Base-by-base conservation (phyloP, 1,140 invertebrate genomes). In the Thrips palmi region DNA sequence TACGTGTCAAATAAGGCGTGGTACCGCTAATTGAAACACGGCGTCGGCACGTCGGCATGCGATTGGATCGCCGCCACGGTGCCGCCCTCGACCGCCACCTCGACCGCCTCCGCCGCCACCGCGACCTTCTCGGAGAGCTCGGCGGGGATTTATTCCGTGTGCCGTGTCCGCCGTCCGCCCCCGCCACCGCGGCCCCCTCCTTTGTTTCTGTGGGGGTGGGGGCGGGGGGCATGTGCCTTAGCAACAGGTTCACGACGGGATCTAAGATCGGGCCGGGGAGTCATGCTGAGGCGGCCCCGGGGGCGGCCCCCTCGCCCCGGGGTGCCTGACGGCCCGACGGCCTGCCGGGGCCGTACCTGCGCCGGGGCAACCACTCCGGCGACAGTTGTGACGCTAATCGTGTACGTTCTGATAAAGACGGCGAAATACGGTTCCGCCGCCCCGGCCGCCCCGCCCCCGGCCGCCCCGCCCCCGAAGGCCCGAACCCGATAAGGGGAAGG, bases 281-380 rank as follows among this genome's bases (percentile, higher is more conserved):
- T 23, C 12, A 27, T 29, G 25, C 36, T 29, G 22, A 15, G 3
- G 36, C 12, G 28, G 28, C 25, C 12, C 15, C 36, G 11, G 36
- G n/a, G 5, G 36, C 8, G 21, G 28, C 28, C 6, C 8, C 12
- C 14, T 24, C 18, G 15, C 30, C 25, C 4, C 14, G 3, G 27
- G 36, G 40, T 28, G 36, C 40, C n/a, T 23, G 22, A 19, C 32
- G 27, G 18, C 31, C 28, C 12, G 24, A 23, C n/a, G 37, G 41
- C 6, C n/a, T n/a, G n/a, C n/a, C n/a, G n/a, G 6, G 18, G 35
- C 41, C 37, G 24, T 42, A 37, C 20, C 30, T 39, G 10, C 35
- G 41, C 4, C 35, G 41, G 3, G 41, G 41, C 36, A 38, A 37
- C 18, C 41, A 38, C 22, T 42, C 37, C 5, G 36, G 31, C 6